These are phyloP conservation scores for Phylloscopus collybita DNA, from an alignment of 2,797 vertebrate genomes.

Conservation along the genomic window DNA sequence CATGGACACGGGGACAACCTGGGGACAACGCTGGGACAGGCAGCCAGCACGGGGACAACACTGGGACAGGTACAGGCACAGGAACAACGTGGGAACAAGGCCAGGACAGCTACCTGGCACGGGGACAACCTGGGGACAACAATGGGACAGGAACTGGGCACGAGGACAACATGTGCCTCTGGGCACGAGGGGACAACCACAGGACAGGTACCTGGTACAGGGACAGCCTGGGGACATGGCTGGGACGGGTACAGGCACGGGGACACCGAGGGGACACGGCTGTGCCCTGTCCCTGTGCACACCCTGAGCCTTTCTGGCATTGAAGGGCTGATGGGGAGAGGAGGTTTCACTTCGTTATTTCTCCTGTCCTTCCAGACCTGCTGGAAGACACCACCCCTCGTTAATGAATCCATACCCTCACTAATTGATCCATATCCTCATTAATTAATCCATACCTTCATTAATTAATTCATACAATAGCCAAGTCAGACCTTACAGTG, in stretches of 20 bases:
- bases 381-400: neutral
- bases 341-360: rapidly evolving
- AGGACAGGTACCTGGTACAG: too few relatives aligned
- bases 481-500: neutral
- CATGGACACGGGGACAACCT: rapidly evolving
- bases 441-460: too few relatives aligned
- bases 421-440: neutral
- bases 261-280: rapidly evolving
- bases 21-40: rapidly evolving
- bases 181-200: too few relatives aligned
- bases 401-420: neutral
- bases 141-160: neutral
- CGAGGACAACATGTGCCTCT: too few relatives aligned
- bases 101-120: too few relatives aligned
- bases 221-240: too few relatives aligned
- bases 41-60: too few relatives aligned
- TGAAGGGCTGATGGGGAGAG: rapidly evolving
- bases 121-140: too few relatives aligned
- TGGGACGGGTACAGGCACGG: neutral
- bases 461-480: neutral
- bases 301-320: neutral
- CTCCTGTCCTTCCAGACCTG: neutral
- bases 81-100: too few relatives aligned
- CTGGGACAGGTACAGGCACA: neutral
- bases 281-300: neutral